Evolutionary conservation across 92 coral and sea anemone genomes (phyloP).

Genomic region (Phymanthus crucifer): DNA sequence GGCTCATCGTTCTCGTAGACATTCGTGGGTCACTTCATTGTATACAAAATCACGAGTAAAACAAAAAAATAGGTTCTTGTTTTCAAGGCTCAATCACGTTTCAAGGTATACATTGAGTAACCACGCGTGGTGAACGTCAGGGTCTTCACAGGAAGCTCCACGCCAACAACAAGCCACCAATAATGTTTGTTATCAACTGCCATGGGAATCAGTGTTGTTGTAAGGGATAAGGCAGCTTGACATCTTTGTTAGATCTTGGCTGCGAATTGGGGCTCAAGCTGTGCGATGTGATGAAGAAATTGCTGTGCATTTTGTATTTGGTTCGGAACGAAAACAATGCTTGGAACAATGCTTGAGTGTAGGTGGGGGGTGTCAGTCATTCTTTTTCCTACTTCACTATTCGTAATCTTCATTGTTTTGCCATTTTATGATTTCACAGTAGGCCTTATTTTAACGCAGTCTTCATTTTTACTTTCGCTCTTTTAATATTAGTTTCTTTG

Average conservation of each 20-base stretch:
- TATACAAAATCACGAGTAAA: neutral
- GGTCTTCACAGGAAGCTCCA: conserved; percentile 10
- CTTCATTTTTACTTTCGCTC: too few species aligned
- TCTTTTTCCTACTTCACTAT: neutral
- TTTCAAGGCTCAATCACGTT: conserved; percentile 3
- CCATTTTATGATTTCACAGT: too few species aligned
- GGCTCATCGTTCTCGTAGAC: too few species aligned
- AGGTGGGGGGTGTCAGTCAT: neutral
- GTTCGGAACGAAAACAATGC: neutral
- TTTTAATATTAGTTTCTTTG: too few species aligned
- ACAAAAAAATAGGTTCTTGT: neutral
- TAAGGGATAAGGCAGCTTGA: neutral
- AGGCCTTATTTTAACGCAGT: too few species aligned
- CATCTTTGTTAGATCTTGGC: conserved; percentile 23
- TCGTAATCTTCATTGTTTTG: too few species aligned
- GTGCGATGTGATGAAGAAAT: conserved; percentile 29
- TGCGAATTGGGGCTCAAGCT: conserved; percentile 18
- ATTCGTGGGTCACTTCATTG: neutral
- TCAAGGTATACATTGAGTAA: conserved; percentile 6
- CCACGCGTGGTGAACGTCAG: conserved; percentile 5
- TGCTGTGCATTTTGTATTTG: conserved; percentile 22
- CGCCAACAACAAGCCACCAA: neutral
- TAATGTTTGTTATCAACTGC: neutral
- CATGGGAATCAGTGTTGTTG: neutral
- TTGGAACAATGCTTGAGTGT: neutral